Conservation (phyloP, 2,888 invertebrate genomes). For the Nasonovia ribisnigri region DNA sequence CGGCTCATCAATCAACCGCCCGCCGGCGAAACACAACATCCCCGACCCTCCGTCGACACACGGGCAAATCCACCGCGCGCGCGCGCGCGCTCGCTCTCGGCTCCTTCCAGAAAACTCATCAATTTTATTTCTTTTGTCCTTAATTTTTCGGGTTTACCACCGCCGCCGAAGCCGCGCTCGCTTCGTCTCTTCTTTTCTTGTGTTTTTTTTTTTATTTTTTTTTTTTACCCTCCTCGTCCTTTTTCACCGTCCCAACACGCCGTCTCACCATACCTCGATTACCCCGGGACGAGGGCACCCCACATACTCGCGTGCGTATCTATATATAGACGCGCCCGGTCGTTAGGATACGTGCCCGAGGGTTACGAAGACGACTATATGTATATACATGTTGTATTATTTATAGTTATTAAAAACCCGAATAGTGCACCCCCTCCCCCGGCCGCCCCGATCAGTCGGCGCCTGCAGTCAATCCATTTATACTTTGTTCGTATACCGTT, state of each 20-base stretch:
- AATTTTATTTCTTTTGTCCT: constrained; percentile 63
- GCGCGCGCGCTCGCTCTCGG: background rate
- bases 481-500: background rate
- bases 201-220: too few species aligned
- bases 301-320: background rate
- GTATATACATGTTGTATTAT: background rate
- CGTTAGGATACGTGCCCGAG: background rate
- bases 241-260: background rate
- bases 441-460: background rate
- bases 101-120: constrained; percentile 56
- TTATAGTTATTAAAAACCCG: background rate
- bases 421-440: background rate
- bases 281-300: background rate
- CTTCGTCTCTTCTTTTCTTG: background rate
- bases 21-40: constrained; percentile 48
- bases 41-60: background rate
- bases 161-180: background rate
- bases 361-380: background rate
- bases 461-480: background rate
- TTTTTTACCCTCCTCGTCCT: background rate
- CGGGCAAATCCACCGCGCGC: constrained; percentile 27
- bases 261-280: background rate
- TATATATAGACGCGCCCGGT: background rate
- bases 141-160: constrained; percentile 65
- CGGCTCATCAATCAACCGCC: constrained; percentile 61